Percentiles rank a stretch among this genome's conserved stretches.
These are phyloP conservation scores for Elmis aenea DNA, from an alignment of 2,888 invertebrate genomes.

Conservation along the genomic window DNA sequence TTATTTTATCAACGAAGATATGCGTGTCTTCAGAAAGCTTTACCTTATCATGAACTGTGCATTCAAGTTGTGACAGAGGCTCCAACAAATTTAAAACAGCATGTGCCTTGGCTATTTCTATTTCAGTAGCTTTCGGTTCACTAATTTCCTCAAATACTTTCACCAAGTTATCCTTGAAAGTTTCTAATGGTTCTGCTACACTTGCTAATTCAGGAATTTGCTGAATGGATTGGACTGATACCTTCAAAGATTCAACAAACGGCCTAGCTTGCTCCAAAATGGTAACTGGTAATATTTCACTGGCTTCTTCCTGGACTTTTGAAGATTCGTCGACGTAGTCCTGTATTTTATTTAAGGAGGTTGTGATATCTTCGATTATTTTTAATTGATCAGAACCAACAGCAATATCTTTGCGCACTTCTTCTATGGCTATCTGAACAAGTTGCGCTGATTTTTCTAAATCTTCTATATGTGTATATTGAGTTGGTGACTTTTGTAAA, in stretches of 20 bases:
- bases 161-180: slow-evolving; percentile 6
- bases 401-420: background rate
- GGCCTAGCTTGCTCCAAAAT: slow-evolving; percentile 14
- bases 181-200: slow-evolving; percentile 3
- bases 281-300: slow-evolving; percentile 11
- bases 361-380: slow-evolving; percentile 6
- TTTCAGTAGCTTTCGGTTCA: background rate
- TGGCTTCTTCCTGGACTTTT: slow-evolving; percentile 15
- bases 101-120: no score
- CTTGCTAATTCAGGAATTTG: slow-evolving; percentile 1
- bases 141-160: slow-evolving; percentile 10
- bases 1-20: no score
- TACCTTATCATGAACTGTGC: no score
- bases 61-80: no score
- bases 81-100: no score
- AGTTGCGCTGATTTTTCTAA: slow-evolving; percentile 8
- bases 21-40: no score
- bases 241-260: slow-evolving; percentile 8
- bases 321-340: slow-evolving; percentile 14
- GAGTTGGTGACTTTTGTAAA: slow-evolving; percentile 29
- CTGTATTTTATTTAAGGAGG: slow-evolving; percentile 6
- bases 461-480: slow-evolving; percentile 3
- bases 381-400: background rate
- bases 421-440: background rate
- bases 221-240: slow-evolving; percentile 3